Conservation (phyloP, 2,797 vertebrate species). For the Limnodromus scolopaceus region DNA sequence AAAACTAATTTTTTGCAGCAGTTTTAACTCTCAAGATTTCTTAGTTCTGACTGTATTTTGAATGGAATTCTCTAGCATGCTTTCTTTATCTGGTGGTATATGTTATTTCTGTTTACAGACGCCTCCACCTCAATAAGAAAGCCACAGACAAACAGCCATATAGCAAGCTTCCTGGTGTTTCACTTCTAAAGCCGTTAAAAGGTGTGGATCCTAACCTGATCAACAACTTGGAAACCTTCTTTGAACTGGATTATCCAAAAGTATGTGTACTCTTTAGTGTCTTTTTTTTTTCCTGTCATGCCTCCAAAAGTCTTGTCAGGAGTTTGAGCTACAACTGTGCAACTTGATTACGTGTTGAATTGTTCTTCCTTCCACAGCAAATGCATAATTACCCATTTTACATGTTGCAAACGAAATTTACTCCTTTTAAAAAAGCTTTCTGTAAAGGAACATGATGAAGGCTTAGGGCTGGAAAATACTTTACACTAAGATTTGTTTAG, state of each 20-base stretch:
- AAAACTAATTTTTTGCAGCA: neutral
- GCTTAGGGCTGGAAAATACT: neutral
- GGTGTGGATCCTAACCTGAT: constrained; percentile 95
- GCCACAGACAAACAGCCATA: constrained; percentile 88
- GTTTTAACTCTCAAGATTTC: neutral
- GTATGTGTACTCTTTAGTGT: constrained; percentile 71
- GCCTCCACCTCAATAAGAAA: constrained; percentile 90
- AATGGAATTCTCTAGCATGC: neutral
- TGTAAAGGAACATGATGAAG: neutral
- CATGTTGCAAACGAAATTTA: neutral
- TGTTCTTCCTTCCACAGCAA: neutral
- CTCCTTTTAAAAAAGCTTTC: neutral
- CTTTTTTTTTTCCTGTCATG: neutral
- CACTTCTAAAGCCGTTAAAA: constrained; percentile 93
- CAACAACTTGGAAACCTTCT: constrained; percentile 97
- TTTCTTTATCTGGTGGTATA: neutral
- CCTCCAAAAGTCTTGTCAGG: neutral
- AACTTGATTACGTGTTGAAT: neutral
- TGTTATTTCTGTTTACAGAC: constrained; percentile 76
- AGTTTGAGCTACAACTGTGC: neutral
- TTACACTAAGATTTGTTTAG: neutral
- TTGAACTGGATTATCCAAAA: constrained; percentile 96
- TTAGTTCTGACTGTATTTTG: neutral
- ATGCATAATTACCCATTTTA: neutral
- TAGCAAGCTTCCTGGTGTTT: constrained; percentile 90